phyloP scores from a whole-genome alignment of 2,888 invertebrate genomes.

The Latheticus oryzae region DNA sequence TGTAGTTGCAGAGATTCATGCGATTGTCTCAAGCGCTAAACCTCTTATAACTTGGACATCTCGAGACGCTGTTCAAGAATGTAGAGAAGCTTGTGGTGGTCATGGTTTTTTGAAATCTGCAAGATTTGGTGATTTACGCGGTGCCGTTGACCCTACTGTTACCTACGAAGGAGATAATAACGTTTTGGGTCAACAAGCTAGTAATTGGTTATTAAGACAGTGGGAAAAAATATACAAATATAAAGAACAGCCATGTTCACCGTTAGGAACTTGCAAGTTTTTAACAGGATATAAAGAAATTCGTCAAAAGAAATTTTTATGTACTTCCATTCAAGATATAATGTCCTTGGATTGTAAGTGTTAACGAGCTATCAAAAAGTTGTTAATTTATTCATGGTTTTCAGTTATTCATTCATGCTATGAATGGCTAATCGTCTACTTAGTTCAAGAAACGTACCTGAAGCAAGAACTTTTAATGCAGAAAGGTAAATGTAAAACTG shows the following conservation, averaged over 20 bases:
- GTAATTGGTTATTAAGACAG: constrained; percentile 85
- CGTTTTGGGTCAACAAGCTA: constrained; percentile 89
- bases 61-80: constrained; percentile 81
- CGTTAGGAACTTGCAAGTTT: constrained; percentile 79
- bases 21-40: constrained; percentile 76
- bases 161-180: constrained; percentile 97
- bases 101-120: constrained; percentile 87
- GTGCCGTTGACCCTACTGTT: constrained; percentile 89
- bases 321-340: constrained; percentile 56
- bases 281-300: constrained; percentile 69
- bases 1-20: constrained; percentile 77
- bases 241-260: constrained; percentile 70
- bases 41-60: constrained; percentile 82
- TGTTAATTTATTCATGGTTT: constrained; percentile 58
- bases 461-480: constrained; percentile 70
- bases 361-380: too few relatives aligned
- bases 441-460: constrained; percentile 76
- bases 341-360: constrained; percentile 63
- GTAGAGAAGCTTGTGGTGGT: constrained; percentile 89
- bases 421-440: constrained; percentile 86
- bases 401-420: constrained; percentile 79
- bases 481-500: constrained; percentile 74
- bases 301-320: constrained; percentile 63
- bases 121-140: constrained; percentile 84
- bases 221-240: constrained; percentile 67